Evolutionary conservation across 2,797 vertebrate species (phyloP).

Genomic region (Heliangelus exortis): DNA sequence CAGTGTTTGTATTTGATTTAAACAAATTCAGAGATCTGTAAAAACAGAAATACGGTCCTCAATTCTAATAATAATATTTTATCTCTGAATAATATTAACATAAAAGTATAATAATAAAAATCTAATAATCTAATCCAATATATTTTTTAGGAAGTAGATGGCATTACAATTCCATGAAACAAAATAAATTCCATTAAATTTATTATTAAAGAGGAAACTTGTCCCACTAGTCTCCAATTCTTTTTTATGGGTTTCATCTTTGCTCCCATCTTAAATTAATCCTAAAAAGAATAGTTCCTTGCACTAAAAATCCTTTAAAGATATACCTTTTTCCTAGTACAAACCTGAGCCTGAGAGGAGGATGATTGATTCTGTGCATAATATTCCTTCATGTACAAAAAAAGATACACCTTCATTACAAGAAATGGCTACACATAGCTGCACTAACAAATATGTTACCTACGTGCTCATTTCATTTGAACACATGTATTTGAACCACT

Average conservation of each 20-base stretch:
- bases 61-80: background rate
- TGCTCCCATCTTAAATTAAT: background rate
- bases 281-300: background rate
- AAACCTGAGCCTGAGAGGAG: background rate
- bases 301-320: background rate
- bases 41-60: background rate
- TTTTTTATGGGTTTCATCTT: background rate
- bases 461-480: background rate
- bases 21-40: background rate
- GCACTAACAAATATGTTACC: background rate
- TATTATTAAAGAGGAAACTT: background rate
- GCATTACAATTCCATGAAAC: constrained; percentile 42
- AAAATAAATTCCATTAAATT: background rate
- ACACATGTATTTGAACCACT: fast-evolving
- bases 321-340: fast-evolving
- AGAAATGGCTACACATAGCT: background rate
- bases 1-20: constrained; percentile 58
- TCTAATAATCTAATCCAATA: too few species aligned
- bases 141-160: background rate
- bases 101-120: too few species aligned
- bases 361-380: background rate
- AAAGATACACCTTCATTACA: background rate
- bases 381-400: background rate
- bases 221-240: background rate
- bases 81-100: too few species aligned